Evolutionary conservation across 2,797 vertebrate species (phyloP).

Genomic region (Cuculus canorus): DNA sequence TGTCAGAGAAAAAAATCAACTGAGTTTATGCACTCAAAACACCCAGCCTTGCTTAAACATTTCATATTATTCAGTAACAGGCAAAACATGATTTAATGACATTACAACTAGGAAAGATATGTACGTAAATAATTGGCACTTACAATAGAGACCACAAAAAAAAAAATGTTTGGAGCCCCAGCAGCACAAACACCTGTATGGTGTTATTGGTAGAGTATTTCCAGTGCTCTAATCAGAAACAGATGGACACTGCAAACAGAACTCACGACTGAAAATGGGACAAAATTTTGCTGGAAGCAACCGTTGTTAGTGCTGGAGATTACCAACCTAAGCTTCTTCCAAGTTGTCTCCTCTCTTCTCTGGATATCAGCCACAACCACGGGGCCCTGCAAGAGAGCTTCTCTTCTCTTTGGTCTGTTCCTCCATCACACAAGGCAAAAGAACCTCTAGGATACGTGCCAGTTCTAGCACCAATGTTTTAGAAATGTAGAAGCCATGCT

Average conservation of each 20-base stretch:
- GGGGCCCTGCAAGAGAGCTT: neutral
- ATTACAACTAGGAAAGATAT: neutral
- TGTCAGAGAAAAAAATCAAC: neutral
- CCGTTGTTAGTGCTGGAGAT: neutral
- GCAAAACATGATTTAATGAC: neutral
- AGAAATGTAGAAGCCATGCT: neutral
- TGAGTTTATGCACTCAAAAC: neutral
- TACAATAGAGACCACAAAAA: neutral
- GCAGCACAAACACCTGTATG: neutral
- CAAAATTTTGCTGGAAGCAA: neutral
- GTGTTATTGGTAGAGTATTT: neutral
- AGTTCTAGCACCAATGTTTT: neutral
- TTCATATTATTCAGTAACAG: neutral
- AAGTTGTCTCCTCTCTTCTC: neutral
- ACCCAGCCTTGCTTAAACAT: neutral
- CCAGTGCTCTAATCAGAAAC: neutral
- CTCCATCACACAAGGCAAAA: neutral
- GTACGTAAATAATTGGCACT: neutral
- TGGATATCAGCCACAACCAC: neutral
- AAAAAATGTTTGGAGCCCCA: neutral
- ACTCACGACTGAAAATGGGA: neutral
- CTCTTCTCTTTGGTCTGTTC: neutral
- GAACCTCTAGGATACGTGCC: neutral
- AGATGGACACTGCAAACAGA: neutral
- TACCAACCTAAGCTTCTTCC: neutral